phyloP scores from a whole-genome alignment of 2,888 invertebrate genomes.

The Lepidonotus clava region DNA sequence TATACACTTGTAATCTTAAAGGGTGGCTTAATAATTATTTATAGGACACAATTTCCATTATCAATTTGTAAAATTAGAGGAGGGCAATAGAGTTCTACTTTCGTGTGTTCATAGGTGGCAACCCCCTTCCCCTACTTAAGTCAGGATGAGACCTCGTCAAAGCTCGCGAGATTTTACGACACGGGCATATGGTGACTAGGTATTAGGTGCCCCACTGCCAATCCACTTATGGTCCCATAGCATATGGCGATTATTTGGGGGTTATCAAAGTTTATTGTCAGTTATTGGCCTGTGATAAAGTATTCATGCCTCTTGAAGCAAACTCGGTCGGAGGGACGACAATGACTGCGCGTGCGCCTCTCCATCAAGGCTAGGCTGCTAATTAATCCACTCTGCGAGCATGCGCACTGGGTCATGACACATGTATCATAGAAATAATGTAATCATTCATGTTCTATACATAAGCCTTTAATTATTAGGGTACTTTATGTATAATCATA shows the following conservation, averaged over 20 bases:
- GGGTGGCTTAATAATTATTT: no score
- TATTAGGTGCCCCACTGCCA: neutral
- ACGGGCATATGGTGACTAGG: constrained; percentile 1
- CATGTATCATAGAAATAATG: constrained; percentile 11
- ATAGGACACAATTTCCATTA: no score
- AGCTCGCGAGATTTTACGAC: constrained; percentile 10
- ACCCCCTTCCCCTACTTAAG: neutral
- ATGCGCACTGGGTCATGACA: constrained; percentile 26
- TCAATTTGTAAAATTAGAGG: no score
- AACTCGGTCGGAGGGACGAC: neutral
- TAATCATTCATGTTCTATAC: neutral
- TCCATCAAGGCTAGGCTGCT: constrained; percentile 6
- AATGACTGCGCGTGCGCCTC: constrained; percentile 15
- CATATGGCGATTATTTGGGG: constrained; percentile 51
- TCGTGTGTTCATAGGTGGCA: no score
- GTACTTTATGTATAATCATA: neutral
- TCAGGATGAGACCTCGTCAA: neutral
- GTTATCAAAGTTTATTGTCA: constrained; percentile 23
- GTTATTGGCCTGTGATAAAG: constrained; percentile 48
- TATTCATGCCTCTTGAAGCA: constrained; percentile 31
- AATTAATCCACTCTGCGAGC: constrained; percentile 33
- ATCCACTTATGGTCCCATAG: constrained; percentile 34
- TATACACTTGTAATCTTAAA: no score
- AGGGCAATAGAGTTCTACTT: no score
- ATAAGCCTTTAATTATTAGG: neutral